Percentiles rank a stretch among this genome's conserved stretches.
Conservation (phyloP, 2,888 invertebrate genomes). For the Apotomis turbidana region DNA sequence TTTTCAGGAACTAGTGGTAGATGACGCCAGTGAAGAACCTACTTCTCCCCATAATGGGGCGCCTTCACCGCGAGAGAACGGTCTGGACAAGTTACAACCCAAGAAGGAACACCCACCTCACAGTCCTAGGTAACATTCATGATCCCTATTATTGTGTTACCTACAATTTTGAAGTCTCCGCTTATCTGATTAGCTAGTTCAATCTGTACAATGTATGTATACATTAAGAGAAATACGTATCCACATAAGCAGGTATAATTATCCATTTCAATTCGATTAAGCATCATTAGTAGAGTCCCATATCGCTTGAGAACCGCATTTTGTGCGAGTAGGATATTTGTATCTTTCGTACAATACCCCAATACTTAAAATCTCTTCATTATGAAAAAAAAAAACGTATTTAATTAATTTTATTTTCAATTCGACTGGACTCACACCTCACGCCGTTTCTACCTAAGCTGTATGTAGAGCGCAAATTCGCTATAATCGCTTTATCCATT, state of each 20-base stretch:
- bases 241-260: too few species aligned
- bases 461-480: slow-evolving; percentile 61
- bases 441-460: slow-evolving; percentile 54
- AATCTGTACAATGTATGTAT: too few species aligned
- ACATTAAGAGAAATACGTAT: too few species aligned
- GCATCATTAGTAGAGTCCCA: too few species aligned
- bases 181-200: too few species aligned
- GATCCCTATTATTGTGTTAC: neutral
- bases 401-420: neutral
- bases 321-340: too few species aligned
- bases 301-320: too few species aligned
- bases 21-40: slow-evolving; percentile 96
- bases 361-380: too few species aligned
- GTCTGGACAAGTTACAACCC: slow-evolving; percentile 89
- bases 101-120: slow-evolving; percentile 91
- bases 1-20: slow-evolving; percentile 97
- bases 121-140: slow-evolving; percentile 79
- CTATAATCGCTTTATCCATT: slow-evolving; percentile 72
- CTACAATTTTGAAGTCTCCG: too few species aligned
- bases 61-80: slow-evolving; percentile 95
- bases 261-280: too few species aligned
- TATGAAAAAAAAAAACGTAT: too few species aligned
- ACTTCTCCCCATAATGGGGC: slow-evolving; percentile 94
- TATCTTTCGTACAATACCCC: too few species aligned
- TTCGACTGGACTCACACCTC: slow-evolving; percentile 51